phyloP scores from a whole-genome alignment of 2,888 invertebrate species.

The Vandiemenella viatica region DNA sequence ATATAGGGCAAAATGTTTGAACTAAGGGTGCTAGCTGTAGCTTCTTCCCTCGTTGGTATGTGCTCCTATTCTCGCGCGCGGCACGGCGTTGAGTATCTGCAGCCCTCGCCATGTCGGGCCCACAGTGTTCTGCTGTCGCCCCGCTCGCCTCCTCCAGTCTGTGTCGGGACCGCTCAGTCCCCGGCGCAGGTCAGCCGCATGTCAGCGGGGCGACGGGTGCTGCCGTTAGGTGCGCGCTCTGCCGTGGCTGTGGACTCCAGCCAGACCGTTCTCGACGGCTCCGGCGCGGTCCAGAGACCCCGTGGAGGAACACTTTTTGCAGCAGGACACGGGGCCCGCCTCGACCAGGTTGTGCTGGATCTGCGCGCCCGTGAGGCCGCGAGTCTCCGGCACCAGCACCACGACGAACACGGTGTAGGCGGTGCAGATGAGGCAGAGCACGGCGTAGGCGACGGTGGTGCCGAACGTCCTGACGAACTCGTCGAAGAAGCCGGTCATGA shows the following conservation, averaged over 20 bases:
- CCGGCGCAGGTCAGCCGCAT: no score
- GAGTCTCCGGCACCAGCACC: conserved; percentile 46
- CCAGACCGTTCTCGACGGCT: background rate
- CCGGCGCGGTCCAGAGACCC: background rate
- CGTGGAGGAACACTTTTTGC: background rate
- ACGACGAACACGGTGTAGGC: conserved; percentile 36
- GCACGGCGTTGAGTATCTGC: no score
- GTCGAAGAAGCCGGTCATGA: conserved; percentile 38
- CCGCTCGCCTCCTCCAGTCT: no score
- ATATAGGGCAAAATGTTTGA: no score
- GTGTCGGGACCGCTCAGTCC: no score
- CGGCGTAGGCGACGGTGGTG: conserved; percentile 39
- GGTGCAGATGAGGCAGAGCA: conserved; percentile 36
- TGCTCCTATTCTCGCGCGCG: no score
- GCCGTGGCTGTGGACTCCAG: background rate
- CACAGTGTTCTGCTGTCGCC: no score
- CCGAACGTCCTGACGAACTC: conserved; percentile 29
- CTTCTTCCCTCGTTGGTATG: no score
- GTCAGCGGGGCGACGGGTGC: no score
- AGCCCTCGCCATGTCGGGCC: no score
- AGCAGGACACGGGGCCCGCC: background rate
- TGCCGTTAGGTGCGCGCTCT: background rate
- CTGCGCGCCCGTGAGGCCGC: conserved; percentile 48
- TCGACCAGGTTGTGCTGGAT: conserved; percentile 25
- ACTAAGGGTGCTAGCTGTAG: no score